Evolutionary conservation across 64 coral and sea anemone species (phyloP), one percentile per base, ranked within the genome.

Genomic region (Acropora tenuis): DNA sequence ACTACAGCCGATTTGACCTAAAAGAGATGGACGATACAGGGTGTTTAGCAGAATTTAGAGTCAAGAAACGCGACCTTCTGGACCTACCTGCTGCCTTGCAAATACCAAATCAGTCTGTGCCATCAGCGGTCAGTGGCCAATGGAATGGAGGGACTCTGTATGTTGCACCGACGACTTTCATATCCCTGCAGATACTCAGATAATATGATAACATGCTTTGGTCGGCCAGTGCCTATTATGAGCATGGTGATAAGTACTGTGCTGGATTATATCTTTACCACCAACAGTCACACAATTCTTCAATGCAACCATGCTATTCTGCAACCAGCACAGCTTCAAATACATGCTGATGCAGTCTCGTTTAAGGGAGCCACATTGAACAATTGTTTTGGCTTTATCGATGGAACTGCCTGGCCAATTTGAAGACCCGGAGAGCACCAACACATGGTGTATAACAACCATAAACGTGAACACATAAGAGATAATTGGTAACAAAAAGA

Each of bases 321-420:
- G 17, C 58, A 16, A 65, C 57, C 57, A 57, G 53, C 53, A 63
- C 53, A 60, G 53, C 79, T 82, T 82, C 79, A 82, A 63, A 15
- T 82, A 82, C 65, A 45, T 82, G 58, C 53, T 65, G 79, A 82
- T 65, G 79, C 57, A 63, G 10, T 66, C 58, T 60, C 79, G 4
- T 3, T 65, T 13, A 60, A 82, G 20, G 57, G 79, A 63, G 79
- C 57, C 41, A 57, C 79, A 60, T 82, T 82, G 79, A 82, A 82
- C 41, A 82, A 82, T 65, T 82, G 79, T 42, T 82, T 82, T 9
- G 79, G 79, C 20, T 82, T 82, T 82, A 65, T 82, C 58, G 40
- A 63, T 45, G 53, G 57, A 82, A 82, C 53, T 44, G 79, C 65
- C 41, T 57, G 40, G 9, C 53, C 79, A 66, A 82, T 82, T 6